phyloP scores from a whole-genome alignment of 2,797 vertebrate genomes.

The Leuciscus waleckii region DNA sequence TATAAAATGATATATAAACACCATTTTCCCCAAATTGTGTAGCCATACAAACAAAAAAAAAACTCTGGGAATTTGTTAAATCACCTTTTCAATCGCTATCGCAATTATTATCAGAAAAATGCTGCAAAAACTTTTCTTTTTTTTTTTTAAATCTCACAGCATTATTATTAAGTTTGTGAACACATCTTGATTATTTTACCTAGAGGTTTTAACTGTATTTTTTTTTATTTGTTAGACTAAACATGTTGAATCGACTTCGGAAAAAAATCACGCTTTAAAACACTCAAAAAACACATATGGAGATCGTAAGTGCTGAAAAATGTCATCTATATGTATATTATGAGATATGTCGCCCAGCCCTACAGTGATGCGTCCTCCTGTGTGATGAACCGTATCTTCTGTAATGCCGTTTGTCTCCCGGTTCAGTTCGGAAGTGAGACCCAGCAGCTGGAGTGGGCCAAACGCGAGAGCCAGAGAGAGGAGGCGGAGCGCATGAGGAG shows the following conservation, averaged over 20 bases:
- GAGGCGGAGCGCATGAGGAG: slow-evolving; percentile 89
- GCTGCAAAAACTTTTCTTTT: too few relatives aligned
- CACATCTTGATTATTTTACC: not conserved
- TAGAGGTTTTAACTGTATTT: not conserved
- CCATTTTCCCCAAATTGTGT: too few relatives aligned
- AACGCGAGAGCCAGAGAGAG: slow-evolving; percentile 90
- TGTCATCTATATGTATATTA: not conserved
- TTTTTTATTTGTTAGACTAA: not conserved
- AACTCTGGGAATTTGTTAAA: too few relatives aligned
- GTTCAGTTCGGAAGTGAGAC: slow-evolving; percentile 93
- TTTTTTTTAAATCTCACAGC: not conserved
- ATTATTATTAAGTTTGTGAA: not conserved
- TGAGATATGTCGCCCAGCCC: not conserved
- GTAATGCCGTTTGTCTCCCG: not conserved
- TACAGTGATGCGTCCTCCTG: not conserved
- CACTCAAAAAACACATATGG: too few relatives aligned
- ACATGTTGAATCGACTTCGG: not conserved
- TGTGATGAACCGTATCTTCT: not conserved
- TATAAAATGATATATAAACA: too few relatives aligned
- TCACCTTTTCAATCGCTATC: too few relatives aligned
- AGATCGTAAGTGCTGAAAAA: not conserved
- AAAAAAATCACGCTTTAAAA: not conserved
- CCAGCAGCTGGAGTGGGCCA: slow-evolving; percentile 95
- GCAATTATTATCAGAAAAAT: too few relatives aligned
- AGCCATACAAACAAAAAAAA: too few relatives aligned